These are phyloP conservation scores for Athripsodes cinereus DNA, from an alignment of 2,888 invertebrate species.

Conservation along the genomic window DNA sequence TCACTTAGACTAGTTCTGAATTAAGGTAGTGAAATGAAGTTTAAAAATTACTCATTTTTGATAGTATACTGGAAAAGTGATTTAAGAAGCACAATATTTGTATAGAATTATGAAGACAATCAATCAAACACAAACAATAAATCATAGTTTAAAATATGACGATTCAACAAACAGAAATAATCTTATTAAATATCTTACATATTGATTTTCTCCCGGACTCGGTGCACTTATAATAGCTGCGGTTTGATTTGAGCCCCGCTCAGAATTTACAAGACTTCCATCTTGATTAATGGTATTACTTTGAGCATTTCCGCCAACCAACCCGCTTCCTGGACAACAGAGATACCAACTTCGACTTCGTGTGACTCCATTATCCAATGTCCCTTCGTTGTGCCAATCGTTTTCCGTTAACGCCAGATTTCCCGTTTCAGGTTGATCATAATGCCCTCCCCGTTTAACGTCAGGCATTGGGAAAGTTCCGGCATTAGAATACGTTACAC, in stretches of 20 bases:
- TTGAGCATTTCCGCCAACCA: slow-evolving; percentile 43
- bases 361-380: slow-evolving; percentile 35
- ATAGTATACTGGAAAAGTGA: too few species aligned
- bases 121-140: too few species aligned
- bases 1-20: too few species aligned
- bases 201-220: slow-evolving; percentile 25
- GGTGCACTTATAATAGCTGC: slow-evolving; percentile 22
- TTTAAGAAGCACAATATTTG: too few species aligned
- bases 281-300: slow-evolving; percentile 38
- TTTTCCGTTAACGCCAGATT: slow-evolving; percentile 35
- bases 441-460: slow-evolving; percentile 38
- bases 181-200: slow-evolving; percentile 19
- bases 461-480: slow-evolving; percentile 49
- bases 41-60: too few species aligned
- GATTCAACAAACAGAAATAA: too few species aligned
- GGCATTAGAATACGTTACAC: slow-evolving; percentile 42
- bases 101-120: too few species aligned
- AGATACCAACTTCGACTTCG: slow-evolving; percentile 56
- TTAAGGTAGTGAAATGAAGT: too few species aligned
- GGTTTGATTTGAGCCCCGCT: not conserved
- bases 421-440: slow-evolving; percentile 13
- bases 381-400: slow-evolving; percentile 31
- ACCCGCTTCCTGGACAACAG: slow-evolving; percentile 48
- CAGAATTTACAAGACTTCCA: not conserved
- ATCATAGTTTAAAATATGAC: too few species aligned